Base-by-base conservation (phyloP, 2,888 invertebrate genomes). In the Holacanthella duospinosa region DNA sequence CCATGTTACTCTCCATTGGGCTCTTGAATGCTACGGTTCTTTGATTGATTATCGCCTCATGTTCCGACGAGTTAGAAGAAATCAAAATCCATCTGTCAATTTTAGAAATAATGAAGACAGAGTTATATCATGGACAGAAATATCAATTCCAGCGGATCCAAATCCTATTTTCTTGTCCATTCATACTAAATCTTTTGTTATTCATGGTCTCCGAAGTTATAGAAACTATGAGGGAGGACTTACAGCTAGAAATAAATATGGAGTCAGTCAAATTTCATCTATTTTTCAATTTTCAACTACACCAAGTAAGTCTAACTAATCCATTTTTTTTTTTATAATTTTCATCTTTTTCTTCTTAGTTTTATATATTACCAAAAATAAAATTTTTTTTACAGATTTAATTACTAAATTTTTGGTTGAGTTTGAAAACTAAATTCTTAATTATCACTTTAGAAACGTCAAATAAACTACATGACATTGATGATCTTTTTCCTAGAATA, bases 221-320 rank as follows among this genome's bases (percentile, higher is more conserved):
- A 86, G 85, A 0, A 83, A 86, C 0, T 91, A 89, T 72, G 89
- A 91, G 78, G 88, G 87, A 0, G 79, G 85, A 0, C 83, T 90
- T 1, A 81, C 85, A n/a, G 87, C 89, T 0, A 83, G 89, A 75
- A 91, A 91, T 77, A 82, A 86, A 74, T 89, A 85, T 74, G 90
- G 91, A n/a, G 88, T 87, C 87, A 89, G 89, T 71, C 86, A 86
- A 71, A 85, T 85, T 0, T 89, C 89, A 16, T 82, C 85, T 1
- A 80, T 87, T 58, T 79, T 88, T 62, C 83, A 86, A 74, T 90
- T 91, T 74, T 84, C 87, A 19, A 90, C 90, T 0, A 69, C 68
- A 55, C 68, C 70, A 19, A 66, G 72, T 72, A 69, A 66, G 48
- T 21, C n/a, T n/a, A n/a, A n/a, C n/a, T 6, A 36, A 36, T 16